Percentiles rank a stretch among this genome's conserved stretches.
phyloP scores from a whole-genome alignment of 2,888 invertebrate species.

The Ochropacha duplaris region DNA sequence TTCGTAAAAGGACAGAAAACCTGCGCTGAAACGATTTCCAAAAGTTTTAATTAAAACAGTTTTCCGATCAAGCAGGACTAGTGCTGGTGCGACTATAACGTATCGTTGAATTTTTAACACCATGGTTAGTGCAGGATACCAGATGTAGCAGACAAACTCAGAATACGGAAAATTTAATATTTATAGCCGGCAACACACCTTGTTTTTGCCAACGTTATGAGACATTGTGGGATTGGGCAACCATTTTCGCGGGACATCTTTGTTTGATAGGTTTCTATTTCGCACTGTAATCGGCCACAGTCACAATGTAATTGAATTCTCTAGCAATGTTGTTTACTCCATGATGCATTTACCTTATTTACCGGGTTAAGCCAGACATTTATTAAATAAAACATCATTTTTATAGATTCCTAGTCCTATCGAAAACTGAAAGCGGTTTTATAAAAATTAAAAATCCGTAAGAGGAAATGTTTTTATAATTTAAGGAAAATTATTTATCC shows the following conservation, averaged over 20 bases:
- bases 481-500: too few species aligned
- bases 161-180: constrained; percentile 77
- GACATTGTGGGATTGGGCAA: constrained; percentile 46
- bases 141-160: constrained; percentile 67
- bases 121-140: constrained; percentile 65
- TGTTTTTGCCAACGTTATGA: constrained; percentile 63
- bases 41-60: constrained; percentile 13
- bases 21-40: constrained; percentile 7
- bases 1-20: background rate
- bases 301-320: constrained; percentile 4
- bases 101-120: constrained; percentile 72
- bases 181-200: constrained; percentile 68
- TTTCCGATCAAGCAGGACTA: constrained; percentile 54
- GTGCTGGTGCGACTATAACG: constrained; percentile 57
- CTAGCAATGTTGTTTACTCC: background rate
- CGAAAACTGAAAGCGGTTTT: too few species aligned
- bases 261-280: background rate
- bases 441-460: too few species aligned
- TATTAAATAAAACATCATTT: too few species aligned
- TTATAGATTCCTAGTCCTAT: too few species aligned
- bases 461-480: too few species aligned
- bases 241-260: constrained; percentile 16
- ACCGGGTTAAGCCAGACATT: background rate
- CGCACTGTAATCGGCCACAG: constrained; percentile 7
- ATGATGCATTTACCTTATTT: background rate